These are phyloP conservation scores for Saturnia pavonia DNA, from an alignment of 2,888 invertebrate genomes.

Conservation along the genomic window DNA sequence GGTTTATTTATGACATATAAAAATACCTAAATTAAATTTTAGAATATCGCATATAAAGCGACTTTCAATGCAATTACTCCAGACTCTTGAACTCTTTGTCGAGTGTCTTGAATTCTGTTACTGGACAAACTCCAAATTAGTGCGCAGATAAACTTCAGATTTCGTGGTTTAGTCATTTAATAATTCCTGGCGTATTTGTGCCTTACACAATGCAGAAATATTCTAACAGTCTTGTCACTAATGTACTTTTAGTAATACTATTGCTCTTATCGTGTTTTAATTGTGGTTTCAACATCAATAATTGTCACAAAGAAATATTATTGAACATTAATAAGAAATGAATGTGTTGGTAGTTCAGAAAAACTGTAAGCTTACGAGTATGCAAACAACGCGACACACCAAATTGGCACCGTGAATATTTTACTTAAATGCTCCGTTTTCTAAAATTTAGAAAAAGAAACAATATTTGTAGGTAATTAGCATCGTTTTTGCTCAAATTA, in stretches of 20 bases:
- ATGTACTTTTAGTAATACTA: neutral
- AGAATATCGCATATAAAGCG: neutral
- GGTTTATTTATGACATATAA: neutral
- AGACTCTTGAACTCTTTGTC: neutral
- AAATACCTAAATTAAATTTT: neutral
- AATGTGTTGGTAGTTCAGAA: neutral
- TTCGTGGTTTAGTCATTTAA: neutral
- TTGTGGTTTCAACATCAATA: neutral
- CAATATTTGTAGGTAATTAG: neutral
- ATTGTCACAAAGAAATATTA: neutral
- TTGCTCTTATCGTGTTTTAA: neutral
- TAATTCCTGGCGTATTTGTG: neutral
- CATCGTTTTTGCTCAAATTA: neutral
- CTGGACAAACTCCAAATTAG: neutral
- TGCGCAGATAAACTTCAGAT: neutral
- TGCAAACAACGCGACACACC: neutral
- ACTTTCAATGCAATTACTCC: constrained; percentile 1
- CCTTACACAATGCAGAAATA: neutral
- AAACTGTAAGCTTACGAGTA: neutral
- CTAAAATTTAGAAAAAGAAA: no score
- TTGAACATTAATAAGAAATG: neutral
- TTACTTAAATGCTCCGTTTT: neutral
- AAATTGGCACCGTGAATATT: neutral
- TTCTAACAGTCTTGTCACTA: neutral
- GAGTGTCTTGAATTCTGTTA: neutral